Percentiles rank a stretch among this genome's conserved stretches.
Evolutionary conservation across 2,888 invertebrate species (phyloP).

Genomic region (Nomada hirtipes): DNA sequence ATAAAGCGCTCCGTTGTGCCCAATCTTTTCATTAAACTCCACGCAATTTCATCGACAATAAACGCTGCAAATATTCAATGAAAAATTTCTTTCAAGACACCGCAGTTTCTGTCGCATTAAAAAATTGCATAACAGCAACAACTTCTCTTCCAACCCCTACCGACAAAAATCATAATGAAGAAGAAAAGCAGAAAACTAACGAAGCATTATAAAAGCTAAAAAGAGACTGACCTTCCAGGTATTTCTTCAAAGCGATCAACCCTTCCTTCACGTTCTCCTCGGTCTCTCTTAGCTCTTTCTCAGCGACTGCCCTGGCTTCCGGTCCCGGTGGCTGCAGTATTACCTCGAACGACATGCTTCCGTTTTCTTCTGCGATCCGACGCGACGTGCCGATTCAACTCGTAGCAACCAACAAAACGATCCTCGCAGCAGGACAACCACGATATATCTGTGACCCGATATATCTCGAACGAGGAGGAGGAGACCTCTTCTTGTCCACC

Average conservation of each 20-base stretch:
- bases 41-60: too few species aligned
- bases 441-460: conserved; percentile 78
- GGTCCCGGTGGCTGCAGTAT: conserved; percentile 67
- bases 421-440: conserved; percentile 74
- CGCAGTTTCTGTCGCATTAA: too few species aligned
- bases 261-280: conserved; percentile 82
- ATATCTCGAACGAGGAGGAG: conserved; percentile 65
- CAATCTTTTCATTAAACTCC: too few species aligned
- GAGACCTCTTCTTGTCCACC: conserved; percentile 77
- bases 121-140: too few species aligned
- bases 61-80: too few species aligned
- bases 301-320: conserved; percentile 79
- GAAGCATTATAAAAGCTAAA: background rate
- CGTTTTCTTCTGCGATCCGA: background rate
- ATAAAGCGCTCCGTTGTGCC: too few species aligned
- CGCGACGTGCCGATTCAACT: conserved; percentile 4
- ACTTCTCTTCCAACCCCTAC: too few species aligned
- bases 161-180: background rate
- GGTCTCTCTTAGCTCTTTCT: conserved; percentile 83
- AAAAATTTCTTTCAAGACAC: too few species aligned
- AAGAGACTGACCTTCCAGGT: conserved; percentile 81
- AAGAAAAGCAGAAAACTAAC: background rate
- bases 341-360: conserved; percentile 75
- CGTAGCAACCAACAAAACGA: conserved; percentile 44
- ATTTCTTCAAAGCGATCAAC: conserved; percentile 78